Conservation (phyloP, 2,113 vertebrate genomes). For the Laterallus jamaicensis region DNA sequence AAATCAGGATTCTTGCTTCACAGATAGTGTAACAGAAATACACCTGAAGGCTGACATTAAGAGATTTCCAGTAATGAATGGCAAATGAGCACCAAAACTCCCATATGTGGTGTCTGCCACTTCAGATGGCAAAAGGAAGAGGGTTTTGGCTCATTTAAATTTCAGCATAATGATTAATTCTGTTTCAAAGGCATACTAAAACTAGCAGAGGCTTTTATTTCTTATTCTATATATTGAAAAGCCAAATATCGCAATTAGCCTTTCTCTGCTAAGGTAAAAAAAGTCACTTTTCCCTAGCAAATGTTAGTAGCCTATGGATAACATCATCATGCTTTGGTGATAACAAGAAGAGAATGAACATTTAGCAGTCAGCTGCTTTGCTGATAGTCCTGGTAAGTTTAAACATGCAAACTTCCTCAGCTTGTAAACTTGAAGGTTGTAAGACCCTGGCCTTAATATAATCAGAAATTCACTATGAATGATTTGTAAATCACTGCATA, state of each 20-base stretch:
- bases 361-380: background rate
- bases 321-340: background rate
- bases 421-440: background rate
- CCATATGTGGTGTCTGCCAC: background rate
- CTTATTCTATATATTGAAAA: background rate
- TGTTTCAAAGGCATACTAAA: slow-evolving; percentile 9
- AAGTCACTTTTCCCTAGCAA: background rate
- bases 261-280: background rate
- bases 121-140: background rate
- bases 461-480: background rate
- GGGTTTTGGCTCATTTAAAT: background rate
- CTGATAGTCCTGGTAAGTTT: background rate
- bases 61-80: background rate
- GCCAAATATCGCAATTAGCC: background rate
- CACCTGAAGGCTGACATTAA: background rate
- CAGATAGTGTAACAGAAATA: background rate
- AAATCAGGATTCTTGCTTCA: background rate
- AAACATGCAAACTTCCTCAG: background rate
- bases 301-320: background rate
- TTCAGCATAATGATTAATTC: background rate
- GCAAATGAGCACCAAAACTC: background rate
- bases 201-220: background rate
- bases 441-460: background rate
- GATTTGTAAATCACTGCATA: background rate
- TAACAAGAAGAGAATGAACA: background rate